Evolutionary conservation across 2,888 invertebrate species (phyloP), one percentile per base, ranked within the genome.

Genomic region (Augiades crinisus): DNA sequence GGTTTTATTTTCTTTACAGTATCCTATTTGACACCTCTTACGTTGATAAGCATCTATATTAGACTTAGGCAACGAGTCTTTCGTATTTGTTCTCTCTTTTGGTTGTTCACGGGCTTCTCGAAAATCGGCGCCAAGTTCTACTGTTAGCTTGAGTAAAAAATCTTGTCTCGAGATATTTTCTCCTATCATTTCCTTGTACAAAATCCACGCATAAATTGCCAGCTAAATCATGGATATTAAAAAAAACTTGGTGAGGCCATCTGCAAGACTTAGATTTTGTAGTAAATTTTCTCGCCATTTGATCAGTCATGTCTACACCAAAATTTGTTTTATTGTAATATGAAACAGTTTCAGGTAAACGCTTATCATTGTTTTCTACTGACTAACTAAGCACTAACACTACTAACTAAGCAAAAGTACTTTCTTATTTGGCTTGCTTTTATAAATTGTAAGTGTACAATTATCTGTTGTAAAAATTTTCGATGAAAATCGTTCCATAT

Each of bases 191-290:
- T 56, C 37, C 47, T 47, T 49, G 22, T 53, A 50, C n/a, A 53
- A 45, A 31, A 56, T 50, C 49, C 47, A 53, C 31, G 38, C 24
- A 47, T 53, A 49, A 45, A 47, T 19, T 54, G 34, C 17, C 47
- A 27, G 52, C 34, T 43, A 55, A 40, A 51, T 55, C 46, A 16
- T 51, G 40, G 40, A 57, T 50, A 46, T 57, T 57, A 21, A 43
- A 52, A 52, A 56, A 53, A 27, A 52, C 51, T 30, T 56, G 53
- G 17, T 49, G 38, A 37, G 50, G 53, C 53, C 47, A 56, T 46
- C 54, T 44, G 13, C 56, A 34, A 40, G 43, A 45, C 22, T 33
- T 19, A 4, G 19, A 19, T 19, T 5, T 34, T 7, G 51, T 13
- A n/a, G 31, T 16, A 44, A 14, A 30, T 44, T 44, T 44, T 27